phyloP scores from a whole-genome alignment of 2,113 vertebrate genomes.

The Rhegmatorhina hoffmannsi region DNA sequence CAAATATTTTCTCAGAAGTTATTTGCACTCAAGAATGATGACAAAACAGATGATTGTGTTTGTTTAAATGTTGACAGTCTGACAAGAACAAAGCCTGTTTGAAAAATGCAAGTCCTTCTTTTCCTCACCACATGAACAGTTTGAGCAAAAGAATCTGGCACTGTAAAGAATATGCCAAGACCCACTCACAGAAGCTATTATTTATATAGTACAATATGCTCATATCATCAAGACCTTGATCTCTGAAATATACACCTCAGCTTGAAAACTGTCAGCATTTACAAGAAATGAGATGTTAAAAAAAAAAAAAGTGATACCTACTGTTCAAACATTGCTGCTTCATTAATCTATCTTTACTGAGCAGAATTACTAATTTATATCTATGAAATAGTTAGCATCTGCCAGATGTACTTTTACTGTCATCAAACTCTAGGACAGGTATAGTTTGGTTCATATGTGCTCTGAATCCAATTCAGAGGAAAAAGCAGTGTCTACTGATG shows the following conservation, averaged over 20 bases:
- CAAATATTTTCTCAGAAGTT: not conserved
- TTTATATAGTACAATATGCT: constrained; percentile 56
- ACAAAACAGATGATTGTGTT: constrained; percentile 35
- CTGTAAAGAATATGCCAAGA: constrained; percentile 27
- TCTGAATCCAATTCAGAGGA: not conserved
- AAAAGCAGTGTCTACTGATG: not conserved
- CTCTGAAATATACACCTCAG: constrained; percentile 58
- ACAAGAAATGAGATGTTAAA: not conserved
- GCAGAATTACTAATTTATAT: constrained; percentile 36
- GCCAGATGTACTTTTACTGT: not conserved
- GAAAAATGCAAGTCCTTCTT: constrained; percentile 36
- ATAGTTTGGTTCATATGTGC: not conserved
- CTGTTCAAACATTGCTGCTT: constrained; percentile 1
- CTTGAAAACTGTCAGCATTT: constrained; percentile 48
- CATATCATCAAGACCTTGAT: constrained; percentile 55
- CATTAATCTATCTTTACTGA: not conserved
- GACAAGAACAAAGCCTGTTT: constrained; percentile 48
- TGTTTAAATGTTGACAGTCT: constrained; percentile 43
- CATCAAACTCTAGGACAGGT: not conserved
- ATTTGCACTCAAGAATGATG: constrained; percentile 20
- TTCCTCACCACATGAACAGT: not conserved
- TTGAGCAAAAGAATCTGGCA: constrained; percentile 35
- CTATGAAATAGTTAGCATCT: not conserved
- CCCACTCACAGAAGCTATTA: constrained; percentile 43
- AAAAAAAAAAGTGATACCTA: not conserved